A percentile compares a stretch with the other conserved stretches of the same genome.
Evolutionary conservation across 2,797 vertebrate species (phyloP).

Genomic region (Siniperca scherzeri): DNA sequence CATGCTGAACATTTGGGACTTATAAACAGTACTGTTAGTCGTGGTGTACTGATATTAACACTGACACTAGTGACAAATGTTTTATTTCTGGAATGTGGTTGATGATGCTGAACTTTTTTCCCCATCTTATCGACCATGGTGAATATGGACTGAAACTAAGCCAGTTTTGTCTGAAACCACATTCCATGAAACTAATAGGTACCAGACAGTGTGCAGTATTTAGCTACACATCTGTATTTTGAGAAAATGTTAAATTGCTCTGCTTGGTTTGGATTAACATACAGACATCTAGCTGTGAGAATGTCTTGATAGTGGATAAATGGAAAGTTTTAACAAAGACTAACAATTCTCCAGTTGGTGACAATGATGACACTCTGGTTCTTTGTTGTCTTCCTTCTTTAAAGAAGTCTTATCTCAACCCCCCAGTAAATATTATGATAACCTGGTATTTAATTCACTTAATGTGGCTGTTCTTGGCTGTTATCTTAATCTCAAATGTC

Average conservation of each 20-base stretch:
- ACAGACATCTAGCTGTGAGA: not conserved
- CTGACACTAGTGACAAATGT: accelerated
- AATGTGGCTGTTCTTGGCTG: not conserved
- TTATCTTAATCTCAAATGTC: not conserved
- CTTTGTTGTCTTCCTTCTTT: too few relatives aligned
- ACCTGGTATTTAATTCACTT: not conserved
- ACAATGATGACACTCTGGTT: too few relatives aligned
- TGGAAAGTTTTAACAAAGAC: too few relatives aligned
- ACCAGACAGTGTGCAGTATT: not conserved
- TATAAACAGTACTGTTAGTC: not conserved
- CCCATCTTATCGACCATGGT: conserved; percentile 87
- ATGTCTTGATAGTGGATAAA: not conserved
- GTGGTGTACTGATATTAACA: too few relatives aligned
- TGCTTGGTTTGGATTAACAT: not conserved
- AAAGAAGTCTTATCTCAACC: not conserved
- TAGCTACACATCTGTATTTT: not conserved
- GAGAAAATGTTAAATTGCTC: not conserved
- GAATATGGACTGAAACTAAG: conserved; percentile 74
- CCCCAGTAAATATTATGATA: not conserved
- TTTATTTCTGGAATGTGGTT: conserved; percentile 78
- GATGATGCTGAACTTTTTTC: conserved; percentile 89
- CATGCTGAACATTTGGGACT: not conserved
- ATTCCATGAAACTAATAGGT: conserved; percentile 17
- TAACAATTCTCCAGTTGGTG: not conserved
- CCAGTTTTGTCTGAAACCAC: conserved; percentile 85